These are phyloP conservation scores for Lateolabrax maculatus DNA, from an alignment of 2,797 vertebrate species.

Conservation along the genomic window DNA sequence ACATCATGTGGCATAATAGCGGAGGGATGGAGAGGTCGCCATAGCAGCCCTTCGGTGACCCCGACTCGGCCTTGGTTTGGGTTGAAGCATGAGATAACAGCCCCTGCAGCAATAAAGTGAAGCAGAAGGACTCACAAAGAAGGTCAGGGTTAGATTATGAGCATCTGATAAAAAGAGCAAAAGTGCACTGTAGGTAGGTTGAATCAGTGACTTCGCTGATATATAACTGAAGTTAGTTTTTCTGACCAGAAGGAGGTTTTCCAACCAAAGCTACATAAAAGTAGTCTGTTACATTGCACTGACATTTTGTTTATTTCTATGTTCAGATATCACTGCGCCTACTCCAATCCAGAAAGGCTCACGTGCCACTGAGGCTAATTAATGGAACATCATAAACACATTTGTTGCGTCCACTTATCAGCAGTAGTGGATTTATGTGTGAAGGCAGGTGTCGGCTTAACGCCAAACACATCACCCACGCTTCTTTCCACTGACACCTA, in stretches of 20 bases:
- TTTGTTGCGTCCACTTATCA: slow-evolving; percentile 1
- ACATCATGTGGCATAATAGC: slow-evolving; percentile 45
- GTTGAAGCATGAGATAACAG: slow-evolving; percentile 19
- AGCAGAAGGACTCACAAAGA: slow-evolving; percentile 29
- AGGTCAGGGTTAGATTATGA: slow-evolving; percentile 26
- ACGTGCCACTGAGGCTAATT: not conserved
- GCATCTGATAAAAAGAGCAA: not conserved
- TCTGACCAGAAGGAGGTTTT: not conserved
- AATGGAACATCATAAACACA: not conserved
- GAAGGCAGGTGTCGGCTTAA: slow-evolving; percentile 2
- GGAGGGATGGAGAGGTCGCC: slow-evolving; percentile 12
- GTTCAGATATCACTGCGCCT: not conserved
- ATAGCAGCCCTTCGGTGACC: slow-evolving; percentile 22
- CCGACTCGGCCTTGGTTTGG: slow-evolving; percentile 1
- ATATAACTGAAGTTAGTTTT: not conserved
- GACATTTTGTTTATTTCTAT: not conserved
- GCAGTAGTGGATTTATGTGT: not conserved
- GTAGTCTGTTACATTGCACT: not conserved
- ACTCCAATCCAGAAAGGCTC: not conserved
- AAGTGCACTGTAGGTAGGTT: not conserved
- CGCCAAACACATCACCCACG: not conserved
- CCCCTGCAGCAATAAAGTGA: slow-evolving; percentile 3
- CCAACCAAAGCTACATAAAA: not conserved
- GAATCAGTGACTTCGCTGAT: not conserved
- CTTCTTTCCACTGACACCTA: slow-evolving; percentile 24